Conservation (phyloP, 2,888 invertebrate species). For the Brassicogethes aeneus region DNA sequence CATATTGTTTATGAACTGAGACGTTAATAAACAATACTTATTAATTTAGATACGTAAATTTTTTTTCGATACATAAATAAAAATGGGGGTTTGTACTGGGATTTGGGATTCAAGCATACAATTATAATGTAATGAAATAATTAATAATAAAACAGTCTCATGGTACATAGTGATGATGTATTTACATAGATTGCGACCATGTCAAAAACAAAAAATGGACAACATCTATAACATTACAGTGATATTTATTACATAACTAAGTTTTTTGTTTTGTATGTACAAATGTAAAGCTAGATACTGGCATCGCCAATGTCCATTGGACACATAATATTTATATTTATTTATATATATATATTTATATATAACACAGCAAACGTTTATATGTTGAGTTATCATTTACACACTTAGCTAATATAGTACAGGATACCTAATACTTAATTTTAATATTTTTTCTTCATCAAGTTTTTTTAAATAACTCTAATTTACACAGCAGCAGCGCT, state of each 20-base stretch:
- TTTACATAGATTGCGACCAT: slow-evolving; percentile 32
- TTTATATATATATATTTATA: too few species aligned
- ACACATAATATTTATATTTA: slow-evolving; percentile 23
- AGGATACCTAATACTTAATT: slow-evolving; percentile 17
- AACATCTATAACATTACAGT: slow-evolving; percentile 38
- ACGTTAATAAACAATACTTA: slow-evolving; percentile 26
- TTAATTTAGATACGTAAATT: slow-evolving; percentile 25
- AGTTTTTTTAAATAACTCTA: slow-evolving; percentile 24
- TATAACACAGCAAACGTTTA: slow-evolving; percentile 34
- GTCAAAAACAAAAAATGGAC: slow-evolving; percentile 32
- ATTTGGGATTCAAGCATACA: slow-evolving; percentile 21
- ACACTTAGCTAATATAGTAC: slow-evolving; percentile 35
- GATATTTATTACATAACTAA: slow-evolving; percentile 21
- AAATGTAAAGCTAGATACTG: slow-evolving; percentile 39
- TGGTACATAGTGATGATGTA: slow-evolving; percentile 34
- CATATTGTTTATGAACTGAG: slow-evolving; percentile 28
- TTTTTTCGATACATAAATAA: slow-evolving; percentile 3
- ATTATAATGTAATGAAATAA: slow-evolving; percentile 17
- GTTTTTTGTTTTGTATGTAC: slow-evolving; percentile 11
- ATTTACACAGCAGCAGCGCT: slow-evolving; percentile 32
- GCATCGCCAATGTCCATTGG: slow-evolving; percentile 36
- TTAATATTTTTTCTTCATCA: slow-evolving; percentile 16
- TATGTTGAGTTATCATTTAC: slow-evolving; percentile 26
- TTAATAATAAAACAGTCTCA: slow-evolving; percentile 37
- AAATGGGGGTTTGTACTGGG: slow-evolving; percentile 12